Evolutionary conservation across 2,797 vertebrate species (phyloP).

Genomic region (Phaenicophaeus curvirostris): DNA sequence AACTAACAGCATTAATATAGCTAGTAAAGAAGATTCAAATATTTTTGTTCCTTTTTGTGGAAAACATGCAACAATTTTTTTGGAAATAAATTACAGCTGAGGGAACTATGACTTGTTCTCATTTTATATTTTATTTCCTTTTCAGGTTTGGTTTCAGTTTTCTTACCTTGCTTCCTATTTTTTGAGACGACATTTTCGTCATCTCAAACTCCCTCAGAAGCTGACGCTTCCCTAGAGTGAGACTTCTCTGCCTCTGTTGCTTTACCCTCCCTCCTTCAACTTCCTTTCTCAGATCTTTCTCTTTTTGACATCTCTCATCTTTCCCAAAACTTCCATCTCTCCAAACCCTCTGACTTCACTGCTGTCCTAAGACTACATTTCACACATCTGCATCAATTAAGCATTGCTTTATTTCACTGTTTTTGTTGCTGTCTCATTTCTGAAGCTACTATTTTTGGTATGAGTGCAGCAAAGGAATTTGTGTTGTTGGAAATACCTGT

Average conservation of each 20-base stretch:
- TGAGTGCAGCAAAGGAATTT: neutral
- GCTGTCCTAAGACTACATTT: neutral
- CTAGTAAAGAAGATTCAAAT: neutral
- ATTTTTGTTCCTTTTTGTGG: neutral
- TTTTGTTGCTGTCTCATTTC: neutral
- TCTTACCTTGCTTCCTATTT: neutral
- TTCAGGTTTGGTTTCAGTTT: slow-evolving; percentile 33
- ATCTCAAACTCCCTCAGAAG: neutral
- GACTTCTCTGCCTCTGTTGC: neutral
- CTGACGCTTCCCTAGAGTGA: neutral
- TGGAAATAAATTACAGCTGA: neutral
- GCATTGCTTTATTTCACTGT: neutral
- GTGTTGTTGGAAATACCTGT: neutral
- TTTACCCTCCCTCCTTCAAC: neutral
- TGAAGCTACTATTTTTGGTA: neutral
- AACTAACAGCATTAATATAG: accelerated
- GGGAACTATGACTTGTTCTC: neutral
- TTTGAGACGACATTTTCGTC: neutral
- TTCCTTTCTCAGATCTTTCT: neutral
- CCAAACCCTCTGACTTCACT: neutral
- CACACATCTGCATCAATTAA: neutral
- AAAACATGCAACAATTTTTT: neutral
- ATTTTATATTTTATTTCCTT: neutral
- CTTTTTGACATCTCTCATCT: neutral
- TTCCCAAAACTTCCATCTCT: neutral